phyloP scores from a whole-genome alignment of 2,113 vertebrate species.

The Actinemys pallida region DNA sequence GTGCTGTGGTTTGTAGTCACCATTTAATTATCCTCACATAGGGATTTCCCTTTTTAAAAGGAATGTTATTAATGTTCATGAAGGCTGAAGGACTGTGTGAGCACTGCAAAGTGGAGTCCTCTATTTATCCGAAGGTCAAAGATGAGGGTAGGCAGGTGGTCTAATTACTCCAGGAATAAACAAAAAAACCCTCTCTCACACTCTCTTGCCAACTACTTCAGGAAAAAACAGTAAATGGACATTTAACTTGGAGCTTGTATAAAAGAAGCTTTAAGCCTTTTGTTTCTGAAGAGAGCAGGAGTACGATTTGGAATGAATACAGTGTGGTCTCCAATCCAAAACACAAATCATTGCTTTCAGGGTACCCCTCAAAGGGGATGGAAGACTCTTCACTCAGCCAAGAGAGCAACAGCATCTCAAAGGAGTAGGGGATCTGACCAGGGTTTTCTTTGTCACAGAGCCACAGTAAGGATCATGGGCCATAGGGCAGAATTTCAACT shows the following conservation, averaged over 20 bases:
- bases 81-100: not conserved
- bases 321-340: not conserved
- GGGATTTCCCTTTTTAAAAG: constrained; percentile 45
- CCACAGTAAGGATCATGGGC: not conserved
- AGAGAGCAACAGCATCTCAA: not conserved
- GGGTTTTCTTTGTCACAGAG: accelerated
- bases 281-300: constrained; percentile 20
- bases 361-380: not conserved
- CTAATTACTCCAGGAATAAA: constrained; percentile 9
- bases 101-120: not conserved
- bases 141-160: constrained; percentile 23
- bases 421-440: not conserved
- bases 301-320: not conserved
- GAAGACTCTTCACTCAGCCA: not conserved
- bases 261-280: constrained; percentile 18
- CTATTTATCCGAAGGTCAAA: constrained; percentile 50
- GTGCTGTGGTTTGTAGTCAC: not conserved
- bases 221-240: constrained; percentile 36
- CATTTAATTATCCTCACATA: constrained; percentile 57
- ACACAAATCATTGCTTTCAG: not conserved
- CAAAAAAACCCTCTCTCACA: not conserved
- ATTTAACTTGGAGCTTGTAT: not conserved
- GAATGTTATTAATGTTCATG: constrained; percentile 14
- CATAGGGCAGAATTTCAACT: not conserved
- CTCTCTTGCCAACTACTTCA: not conserved